These are phyloP conservation scores for Bradypodion pumilum DNA, from an alignment of 2,797 vertebrate genomes.

Conservation along the genomic window DNA sequence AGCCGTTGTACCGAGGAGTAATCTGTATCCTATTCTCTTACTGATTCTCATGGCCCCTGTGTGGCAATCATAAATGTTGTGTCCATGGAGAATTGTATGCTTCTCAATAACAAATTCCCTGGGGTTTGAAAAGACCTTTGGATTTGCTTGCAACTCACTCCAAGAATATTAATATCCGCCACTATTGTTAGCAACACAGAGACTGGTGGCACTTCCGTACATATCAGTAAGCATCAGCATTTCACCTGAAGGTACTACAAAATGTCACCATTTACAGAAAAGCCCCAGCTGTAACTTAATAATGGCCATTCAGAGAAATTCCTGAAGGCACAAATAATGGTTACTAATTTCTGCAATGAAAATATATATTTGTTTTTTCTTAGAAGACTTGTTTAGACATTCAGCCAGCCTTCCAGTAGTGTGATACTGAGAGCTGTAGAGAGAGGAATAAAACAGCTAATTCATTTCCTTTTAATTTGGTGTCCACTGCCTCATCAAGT, in stretches of 20 bases:
- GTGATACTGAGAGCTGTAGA: not conserved
- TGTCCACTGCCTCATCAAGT: not conserved
- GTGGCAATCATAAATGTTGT: not conserved
- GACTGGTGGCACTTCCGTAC: constrained; percentile 1
- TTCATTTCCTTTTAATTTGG: not conserved
- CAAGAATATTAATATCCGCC: constrained; percentile 11
- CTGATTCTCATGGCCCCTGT: not conserved
- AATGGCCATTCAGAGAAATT: constrained; percentile 21
- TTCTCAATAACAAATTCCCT: not conserved
- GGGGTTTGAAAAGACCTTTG: constrained; percentile 12
- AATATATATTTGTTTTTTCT: not conserved
- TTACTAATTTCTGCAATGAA: not conserved
- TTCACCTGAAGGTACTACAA: constrained; percentile 38
- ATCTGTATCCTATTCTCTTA: accelerated
- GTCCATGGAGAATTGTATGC: accelerated
- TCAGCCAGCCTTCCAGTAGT: not conserved
- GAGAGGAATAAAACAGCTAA: not conserved
- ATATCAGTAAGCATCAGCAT: constrained; percentile 15
- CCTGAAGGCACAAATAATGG: not conserved
- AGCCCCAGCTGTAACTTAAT: not conserved
- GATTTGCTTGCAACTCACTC: not conserved
- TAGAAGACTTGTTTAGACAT: not conserved
- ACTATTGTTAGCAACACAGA: constrained; percentile 36
- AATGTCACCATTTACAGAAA: constrained; percentile 2
- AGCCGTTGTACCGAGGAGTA: accelerated